Evolutionary conservation across 2,797 vertebrate species (phyloP).

Genomic region (Myotis daubentonii): DNA sequence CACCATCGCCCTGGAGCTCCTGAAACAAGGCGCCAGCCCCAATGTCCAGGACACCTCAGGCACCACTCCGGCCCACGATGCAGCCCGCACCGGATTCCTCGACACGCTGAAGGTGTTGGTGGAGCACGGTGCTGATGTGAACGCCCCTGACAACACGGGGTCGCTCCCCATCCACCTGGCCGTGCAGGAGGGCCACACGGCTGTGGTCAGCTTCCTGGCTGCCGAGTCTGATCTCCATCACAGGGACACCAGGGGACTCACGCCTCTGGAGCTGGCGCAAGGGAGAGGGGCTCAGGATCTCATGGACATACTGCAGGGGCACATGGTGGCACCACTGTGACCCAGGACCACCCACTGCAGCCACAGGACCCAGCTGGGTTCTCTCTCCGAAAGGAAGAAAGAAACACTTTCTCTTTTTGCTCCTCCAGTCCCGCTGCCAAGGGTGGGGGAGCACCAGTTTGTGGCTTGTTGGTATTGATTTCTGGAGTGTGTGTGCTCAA

Average conservation of each 20-base stretch:
- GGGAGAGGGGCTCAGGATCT: constrained; percentile 79
- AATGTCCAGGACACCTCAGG: constrained; percentile 92
- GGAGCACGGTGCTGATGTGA: constrained; percentile 90
- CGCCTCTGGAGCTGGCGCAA: constrained; percentile 89
- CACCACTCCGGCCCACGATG: constrained; percentile 90
- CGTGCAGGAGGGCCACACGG: constrained; percentile 88
- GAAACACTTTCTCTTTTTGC: constrained; percentile 48
- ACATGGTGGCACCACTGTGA: constrained; percentile 56
- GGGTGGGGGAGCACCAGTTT: constrained; percentile 54
- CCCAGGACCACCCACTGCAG: neutral
- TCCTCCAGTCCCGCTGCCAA: neutral
- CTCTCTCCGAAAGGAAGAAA: neutral
- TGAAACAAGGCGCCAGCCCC: constrained; percentile 92
- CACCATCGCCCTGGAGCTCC: constrained; percentile 87
- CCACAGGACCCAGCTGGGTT: neutral
- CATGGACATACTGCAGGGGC: constrained; percentile 75
- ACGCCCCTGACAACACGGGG: constrained; percentile 86
- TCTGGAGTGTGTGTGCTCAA: constrained; percentile 65
- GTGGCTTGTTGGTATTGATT: constrained; percentile 78
- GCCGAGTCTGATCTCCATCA: constrained; percentile 89
- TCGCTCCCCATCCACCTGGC: constrained; percentile 92
- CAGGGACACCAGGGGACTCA: constrained; percentile 87
- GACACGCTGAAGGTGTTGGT: constrained; percentile 91
- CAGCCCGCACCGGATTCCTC: constrained; percentile 92
- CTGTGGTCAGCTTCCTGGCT: constrained; percentile 89